Percentiles rank a stretch among this genome's conserved stretches.
Evolutionary conservation across 2,113 vertebrate species (phyloP).

Genomic region (Muntiacus reevesi): DNA sequence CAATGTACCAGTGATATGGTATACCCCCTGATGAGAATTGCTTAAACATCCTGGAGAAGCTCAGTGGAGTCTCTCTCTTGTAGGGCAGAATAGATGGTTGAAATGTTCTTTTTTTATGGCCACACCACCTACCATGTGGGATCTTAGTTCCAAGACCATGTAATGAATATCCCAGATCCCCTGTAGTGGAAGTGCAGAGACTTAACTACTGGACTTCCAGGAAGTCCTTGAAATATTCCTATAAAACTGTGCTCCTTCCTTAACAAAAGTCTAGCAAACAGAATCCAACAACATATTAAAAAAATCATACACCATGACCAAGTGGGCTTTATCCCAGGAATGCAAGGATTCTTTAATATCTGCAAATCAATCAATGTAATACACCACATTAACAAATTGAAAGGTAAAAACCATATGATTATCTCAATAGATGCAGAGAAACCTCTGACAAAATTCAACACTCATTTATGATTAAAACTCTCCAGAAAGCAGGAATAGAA

Average conservation of each 20-base stretch:
- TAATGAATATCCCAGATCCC: not conserved
- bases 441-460: too few relatives aligned
- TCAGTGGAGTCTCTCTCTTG: not conserved
- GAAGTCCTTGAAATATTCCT: not conserved
- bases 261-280: too few relatives aligned
- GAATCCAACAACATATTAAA: too few relatives aligned
- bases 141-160: not conserved
- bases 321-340: too few relatives aligned
- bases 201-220: not conserved
- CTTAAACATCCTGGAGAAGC: not conserved
- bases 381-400: too few relatives aligned
- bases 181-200: not conserved
- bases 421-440: too few relatives aligned
- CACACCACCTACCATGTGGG: not conserved
- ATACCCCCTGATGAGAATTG: not conserved
- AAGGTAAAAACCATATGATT: too few relatives aligned
- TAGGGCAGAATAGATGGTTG: not conserved
- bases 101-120: not conserved
- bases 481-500: too few relatives aligned
- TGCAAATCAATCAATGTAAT: too few relatives aligned
- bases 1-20: not conserved
- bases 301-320: too few relatives aligned
- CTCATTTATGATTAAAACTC: too few relatives aligned
- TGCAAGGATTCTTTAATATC: too few relatives aligned
- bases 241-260: not conserved